Evolutionary conservation across 2,113 vertebrate species (phyloP), one percentile per base, ranked within the genome.

Genomic region (Choloepus hoffmanni): DNA sequence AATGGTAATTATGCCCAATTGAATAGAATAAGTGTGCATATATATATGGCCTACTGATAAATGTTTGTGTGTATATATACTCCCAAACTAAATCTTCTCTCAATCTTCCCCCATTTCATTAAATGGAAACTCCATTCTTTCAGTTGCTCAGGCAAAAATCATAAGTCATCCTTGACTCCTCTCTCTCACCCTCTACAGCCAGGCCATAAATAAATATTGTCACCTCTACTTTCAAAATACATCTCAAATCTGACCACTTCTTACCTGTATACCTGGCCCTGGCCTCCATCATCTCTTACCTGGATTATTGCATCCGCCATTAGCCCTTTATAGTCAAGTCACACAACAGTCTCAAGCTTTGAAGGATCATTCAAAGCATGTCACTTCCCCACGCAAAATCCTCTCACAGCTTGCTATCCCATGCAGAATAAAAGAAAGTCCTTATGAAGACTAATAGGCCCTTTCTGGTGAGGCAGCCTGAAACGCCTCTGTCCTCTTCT

Each of bases 51-150:
- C 28, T 19, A 23, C 21, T 14, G 68, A 70, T 13, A n/a, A 0
- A 16, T 3, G 11, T 15, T 4, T 40, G 1, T 2, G 55, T 7
- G 60, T 3, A 23, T 1, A 7, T 9, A 63, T 28, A 23, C 9
- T 23, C 15, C 10, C 45, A 26, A 12, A 16, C 19, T 8, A 12
- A 15, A 28, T 24, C 11, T 24, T 9, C 15, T 10, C 14, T 15
- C 53, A 18, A 3, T 16, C 3, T 48, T 23, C 19, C 58, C 21
- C 33, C 30, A 26, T 6, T 6, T 36, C 87, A 53, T 33, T 62
- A 11, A 62, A 28, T 1, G 70, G 65, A 24, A 53, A 23, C 60
- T 36, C 73, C 12, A 6, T n/a, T 18, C 87, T 40, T 28, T 43
- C 2, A 7, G 13, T 14, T 60, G 30, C 58, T 2, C 4, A 16